phyloP scores from a whole-genome alignment of 2,113 vertebrate genomes.

The Tachycineta bicolor region DNA sequence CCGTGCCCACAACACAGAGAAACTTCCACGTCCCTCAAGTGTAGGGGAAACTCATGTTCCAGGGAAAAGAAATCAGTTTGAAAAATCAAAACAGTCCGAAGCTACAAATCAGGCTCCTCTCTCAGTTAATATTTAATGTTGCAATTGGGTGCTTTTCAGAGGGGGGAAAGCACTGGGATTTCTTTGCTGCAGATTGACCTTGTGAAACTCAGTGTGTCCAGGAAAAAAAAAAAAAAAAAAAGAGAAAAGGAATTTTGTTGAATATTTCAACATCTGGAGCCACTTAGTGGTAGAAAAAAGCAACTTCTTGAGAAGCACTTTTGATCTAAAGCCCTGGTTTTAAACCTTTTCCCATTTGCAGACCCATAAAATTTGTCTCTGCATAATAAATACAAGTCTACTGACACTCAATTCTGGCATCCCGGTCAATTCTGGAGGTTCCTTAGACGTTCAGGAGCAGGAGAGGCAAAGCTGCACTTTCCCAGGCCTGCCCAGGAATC shows the following conservation, averaged over 20 bases:
- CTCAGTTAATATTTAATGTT: constrained; percentile 64
- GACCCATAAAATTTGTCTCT: background rate
- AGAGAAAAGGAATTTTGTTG: constrained; percentile 49
- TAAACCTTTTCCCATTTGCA: constrained; percentile 28
- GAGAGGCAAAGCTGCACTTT: background rate
- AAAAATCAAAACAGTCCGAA: background rate
- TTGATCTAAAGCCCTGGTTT: constrained; percentile 28
- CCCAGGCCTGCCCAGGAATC: background rate
- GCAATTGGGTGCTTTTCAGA: background rate
- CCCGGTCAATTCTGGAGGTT: background rate
- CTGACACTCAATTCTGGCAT: background rate
- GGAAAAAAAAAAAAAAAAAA: background rate
- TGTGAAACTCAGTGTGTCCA: constrained; percentile 29
- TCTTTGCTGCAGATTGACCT: constrained; percentile 21
- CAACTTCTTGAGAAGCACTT: constrained; percentile 54
- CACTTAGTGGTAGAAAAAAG: constrained; percentile 70
- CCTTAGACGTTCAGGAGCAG: background rate
- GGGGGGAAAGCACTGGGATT: background rate
- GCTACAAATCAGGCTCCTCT: background rate
- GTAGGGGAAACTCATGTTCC: background rate
- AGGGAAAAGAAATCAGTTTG: background rate
- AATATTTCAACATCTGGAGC: constrained; percentile 76
- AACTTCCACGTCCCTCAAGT: background rate
- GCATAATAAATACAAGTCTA: background rate
- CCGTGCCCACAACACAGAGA: background rate